These are phyloP conservation scores for Drosophila pandora DNA, from an alignment of 1,140 invertebrate species.

Conservation along the genomic window DNA sequence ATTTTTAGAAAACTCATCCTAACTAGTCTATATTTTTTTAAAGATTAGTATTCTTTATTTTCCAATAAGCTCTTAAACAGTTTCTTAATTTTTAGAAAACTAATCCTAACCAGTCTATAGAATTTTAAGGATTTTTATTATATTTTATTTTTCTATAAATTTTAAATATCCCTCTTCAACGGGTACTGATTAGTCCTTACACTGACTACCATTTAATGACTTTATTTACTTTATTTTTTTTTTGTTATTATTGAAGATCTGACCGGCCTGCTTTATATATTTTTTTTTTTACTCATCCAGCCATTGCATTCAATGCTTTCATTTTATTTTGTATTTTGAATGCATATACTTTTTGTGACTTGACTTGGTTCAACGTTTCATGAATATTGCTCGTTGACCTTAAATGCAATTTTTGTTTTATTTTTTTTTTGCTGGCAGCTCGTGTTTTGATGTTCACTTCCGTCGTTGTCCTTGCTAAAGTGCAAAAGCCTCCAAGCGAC, in stretches of 20 bases:
- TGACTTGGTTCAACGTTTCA: constrained; percentile 63
- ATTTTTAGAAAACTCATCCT: too few relatives aligned
- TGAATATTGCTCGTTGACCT: constrained; percentile 73
- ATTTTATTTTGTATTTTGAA: constrained; percentile 13
- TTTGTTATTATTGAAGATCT: constrained; percentile 17
- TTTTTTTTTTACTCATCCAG: constrained; percentile 22
- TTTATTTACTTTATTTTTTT: constrained; percentile 10
- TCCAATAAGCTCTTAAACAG: too few relatives aligned
- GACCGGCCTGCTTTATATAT: constrained; percentile 63
- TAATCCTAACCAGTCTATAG: too few relatives aligned
- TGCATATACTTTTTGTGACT: constrained; percentile 28
- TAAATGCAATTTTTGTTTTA: constrained; percentile 48
- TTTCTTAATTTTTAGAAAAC: too few relatives aligned
- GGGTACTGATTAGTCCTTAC: not conserved
- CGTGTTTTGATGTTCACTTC: constrained; percentile 48
- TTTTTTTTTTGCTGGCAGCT: constrained; percentile 8
- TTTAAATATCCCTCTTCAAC: not conserved
- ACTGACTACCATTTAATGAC: not conserved
- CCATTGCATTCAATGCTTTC: constrained; percentile 5
- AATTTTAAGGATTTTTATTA: too few relatives aligned
- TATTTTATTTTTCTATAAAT: too few relatives aligned
- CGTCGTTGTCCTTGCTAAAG: constrained; percentile 72
- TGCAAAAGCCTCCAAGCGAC: constrained; percentile 56
- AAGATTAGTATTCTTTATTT: too few relatives aligned
- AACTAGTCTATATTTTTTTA: too few relatives aligned